A percentile compares a stretch with the other conserved stretches of the same genome.
Evolutionary conservation across 2,888 invertebrate genomes (phyloP).

Genomic region (Amblyjoppa proteus): DNA sequence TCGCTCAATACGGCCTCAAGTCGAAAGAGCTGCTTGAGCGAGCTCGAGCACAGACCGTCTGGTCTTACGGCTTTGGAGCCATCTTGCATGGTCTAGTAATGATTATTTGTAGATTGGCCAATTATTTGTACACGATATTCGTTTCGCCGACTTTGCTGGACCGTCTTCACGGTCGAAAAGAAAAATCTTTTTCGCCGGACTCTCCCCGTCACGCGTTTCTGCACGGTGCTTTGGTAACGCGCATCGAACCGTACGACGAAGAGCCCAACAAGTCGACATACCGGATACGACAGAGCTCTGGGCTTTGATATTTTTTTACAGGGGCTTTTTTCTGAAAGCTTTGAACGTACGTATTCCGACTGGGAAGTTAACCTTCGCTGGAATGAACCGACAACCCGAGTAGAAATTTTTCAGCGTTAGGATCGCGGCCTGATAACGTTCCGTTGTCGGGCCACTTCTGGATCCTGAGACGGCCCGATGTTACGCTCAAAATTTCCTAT

Average conservation of each 20-base stretch:
- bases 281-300: too few species aligned
- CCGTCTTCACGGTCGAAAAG: neutral
- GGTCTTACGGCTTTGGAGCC: neutral
- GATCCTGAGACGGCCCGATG: constrained; percentile 1
- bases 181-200: constrained; percentile 17
- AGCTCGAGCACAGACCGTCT: neutral
- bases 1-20: neutral
- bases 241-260: too few species aligned
- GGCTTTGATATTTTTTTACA: too few species aligned
- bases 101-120: constrained; percentile 12
- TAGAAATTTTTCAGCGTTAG: too few species aligned
- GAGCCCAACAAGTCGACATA: too few species aligned
- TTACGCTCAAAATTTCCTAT: too few species aligned
- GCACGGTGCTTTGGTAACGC: neutral
- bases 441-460: too few species aligned
- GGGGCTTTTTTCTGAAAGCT: too few species aligned
- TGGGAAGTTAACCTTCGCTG: neutral
- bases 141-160: too few species aligned
- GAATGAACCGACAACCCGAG: neutral
- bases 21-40: neutral
- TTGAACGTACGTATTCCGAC: too few species aligned
- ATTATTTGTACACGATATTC: neutral
- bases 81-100: neutral
- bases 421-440: too few species aligned
- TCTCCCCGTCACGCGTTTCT: neutral